Base-by-base conservation (phyloP, 2,888 invertebrate species). In the Aplocera efformata region DNA sequence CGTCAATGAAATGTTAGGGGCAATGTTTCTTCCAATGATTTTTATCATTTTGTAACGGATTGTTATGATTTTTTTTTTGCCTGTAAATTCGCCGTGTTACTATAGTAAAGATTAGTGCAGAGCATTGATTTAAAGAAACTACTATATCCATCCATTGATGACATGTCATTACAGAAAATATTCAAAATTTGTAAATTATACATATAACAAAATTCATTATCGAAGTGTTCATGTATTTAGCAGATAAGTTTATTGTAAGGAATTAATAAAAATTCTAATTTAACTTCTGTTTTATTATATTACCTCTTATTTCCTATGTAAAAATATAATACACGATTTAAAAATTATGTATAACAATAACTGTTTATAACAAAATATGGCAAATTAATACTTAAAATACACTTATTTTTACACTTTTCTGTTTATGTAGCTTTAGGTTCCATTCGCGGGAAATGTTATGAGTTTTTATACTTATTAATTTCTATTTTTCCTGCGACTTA, bases 221-320 rank as follows among this genome's bases (percentile, higher is more conserved):
- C 42, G 28, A 45, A 38, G 42, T 25, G 33, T 21, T 23, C 30
- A 24, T 42, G 38, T 46, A 35, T 24, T 28, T 24, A 23, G 40
- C 39, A 36, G 41, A 23, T 40, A 46, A 24, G 24, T 32, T 26
- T 25, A 29, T 29, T 29, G 6, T 23, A 42, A 38, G 32, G 6
- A 28, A 28, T 10, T 11, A 28, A 48, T 41, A 42, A 48, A 46
- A 37, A 32, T n/a, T n/a, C 43, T 42, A 38, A 32, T 23, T 48
- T 38, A 37, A 43, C 32, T 42, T 29, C 43, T 22, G 36, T 45
- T 23, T 9, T 33, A 35, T 51, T 39, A 10, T 25, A 29, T 42
- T 40, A 38, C 41, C 33, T 39, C 34, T 29, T 40, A 42, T 32
- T 47, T 31, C 26, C 6, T 47, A 35, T 35, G 24, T 30, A 38